phyloP scores from a whole-genome alignment of 2,888 invertebrate species.

The Bombylius discolor region DNA sequence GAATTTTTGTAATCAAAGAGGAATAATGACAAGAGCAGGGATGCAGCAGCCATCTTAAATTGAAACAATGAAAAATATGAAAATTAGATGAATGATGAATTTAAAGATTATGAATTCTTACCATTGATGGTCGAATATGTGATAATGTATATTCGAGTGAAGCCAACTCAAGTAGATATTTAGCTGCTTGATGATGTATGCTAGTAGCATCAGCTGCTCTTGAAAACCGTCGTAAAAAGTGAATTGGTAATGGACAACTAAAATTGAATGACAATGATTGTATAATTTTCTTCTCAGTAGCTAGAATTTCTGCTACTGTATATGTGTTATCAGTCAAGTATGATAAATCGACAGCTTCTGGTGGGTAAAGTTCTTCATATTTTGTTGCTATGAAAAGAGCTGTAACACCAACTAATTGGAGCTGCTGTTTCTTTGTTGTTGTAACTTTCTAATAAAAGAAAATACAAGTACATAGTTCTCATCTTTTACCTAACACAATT shows the following conservation, averaged over 20 bases:
- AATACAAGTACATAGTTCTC: slow-evolving; percentile 20
- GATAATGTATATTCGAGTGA: background rate
- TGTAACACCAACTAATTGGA: slow-evolving; percentile 82
- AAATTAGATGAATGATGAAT: background rate
- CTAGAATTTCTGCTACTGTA: slow-evolving; percentile 58
- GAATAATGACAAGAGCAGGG: background rate
- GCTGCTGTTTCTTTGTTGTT: slow-evolving; percentile 50
- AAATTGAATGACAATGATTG: slow-evolving; percentile 64
- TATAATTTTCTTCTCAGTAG: slow-evolving; percentile 72
- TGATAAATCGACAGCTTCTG: slow-evolving; percentile 77
- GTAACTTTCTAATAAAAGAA: slow-evolving; percentile 39
- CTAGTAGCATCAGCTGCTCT: background rate
- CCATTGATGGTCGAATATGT: background rate
- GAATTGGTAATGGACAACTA: slow-evolving; percentile 74
- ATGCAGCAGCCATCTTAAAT: background rate
- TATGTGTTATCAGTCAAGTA: slow-evolving; percentile 87
- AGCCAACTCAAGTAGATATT: background rate
- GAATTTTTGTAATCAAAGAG: background rate
- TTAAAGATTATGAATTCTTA: background rate
- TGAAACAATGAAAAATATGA: background rate
- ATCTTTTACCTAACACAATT: background rate
- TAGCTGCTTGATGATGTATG: background rate
- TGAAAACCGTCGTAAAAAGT: slow-evolving; percentile 72
- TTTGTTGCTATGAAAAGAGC: slow-evolving; percentile 86
- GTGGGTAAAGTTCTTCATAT: slow-evolving; percentile 87